Evolutionary conservation across 2,797 vertebrate genomes (phyloP).

Genomic region (Crypturellus tataupa): DNA sequence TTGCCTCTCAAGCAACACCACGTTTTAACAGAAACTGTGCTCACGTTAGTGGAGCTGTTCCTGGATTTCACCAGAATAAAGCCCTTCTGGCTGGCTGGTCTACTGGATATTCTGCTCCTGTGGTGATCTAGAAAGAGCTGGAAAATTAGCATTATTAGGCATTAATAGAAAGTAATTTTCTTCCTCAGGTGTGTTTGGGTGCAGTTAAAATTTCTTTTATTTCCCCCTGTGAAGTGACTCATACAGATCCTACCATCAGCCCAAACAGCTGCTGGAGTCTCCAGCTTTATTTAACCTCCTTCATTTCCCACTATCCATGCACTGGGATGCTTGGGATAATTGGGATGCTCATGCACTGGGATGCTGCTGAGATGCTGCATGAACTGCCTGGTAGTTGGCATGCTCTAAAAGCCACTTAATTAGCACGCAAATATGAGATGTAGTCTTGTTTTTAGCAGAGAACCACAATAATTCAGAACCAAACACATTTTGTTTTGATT

Average conservation of each 20-base stretch:
- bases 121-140: neutral
- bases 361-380: neutral
- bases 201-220: neutral
- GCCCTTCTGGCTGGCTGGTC: neutral
- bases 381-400: neutral
- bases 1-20: neutral
- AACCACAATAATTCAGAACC: neutral
- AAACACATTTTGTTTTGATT: constrained; percentile 24
- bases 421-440: neutral
- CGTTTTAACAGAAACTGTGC: neutral
- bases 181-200: neutral
- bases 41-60: neutral
- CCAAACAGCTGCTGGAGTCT: accelerated
- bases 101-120: neutral
- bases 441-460: neutral
- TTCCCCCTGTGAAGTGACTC: neutral
- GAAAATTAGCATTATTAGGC: neutral
- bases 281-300: neutral
- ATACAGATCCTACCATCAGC: neutral
- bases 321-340: neutral
- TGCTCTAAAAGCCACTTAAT: neutral
- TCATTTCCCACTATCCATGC: neutral
- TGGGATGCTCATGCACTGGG: accelerated
- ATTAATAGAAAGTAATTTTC: neutral
- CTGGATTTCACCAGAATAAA: neutral